Evolutionary conservation across 2,113 vertebrate genomes (phyloP), one percentile per base, ranked within the genome.

Genomic region (Ursus arctos): DNA sequence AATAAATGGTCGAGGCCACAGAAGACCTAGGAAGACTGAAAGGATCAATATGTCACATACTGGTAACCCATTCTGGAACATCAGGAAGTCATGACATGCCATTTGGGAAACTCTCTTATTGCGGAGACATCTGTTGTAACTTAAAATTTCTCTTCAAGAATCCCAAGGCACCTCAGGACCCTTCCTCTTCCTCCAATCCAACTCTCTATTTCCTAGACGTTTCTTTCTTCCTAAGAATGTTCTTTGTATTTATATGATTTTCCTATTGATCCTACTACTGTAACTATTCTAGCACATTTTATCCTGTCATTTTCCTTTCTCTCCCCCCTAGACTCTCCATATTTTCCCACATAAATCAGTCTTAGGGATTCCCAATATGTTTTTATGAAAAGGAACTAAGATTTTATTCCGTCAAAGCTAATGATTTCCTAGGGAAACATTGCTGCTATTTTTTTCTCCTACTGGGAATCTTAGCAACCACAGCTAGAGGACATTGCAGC

Each of bases 131-230:
- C 36, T 93, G 19, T 76, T 84, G 40, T n/a, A 87, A 40, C 10
- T 94, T 84, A 84, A 89, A 47, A 71, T 97, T 95, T 97, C 51
- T 92, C 18, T 95, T 96, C 16, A 81, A 83, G 61, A 96, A 95
- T 59, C 36, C 33, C n/a, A 81, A 55, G 31, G 43, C 28, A 40
- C 15, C 59, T 88, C 12, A 67, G 43, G 28, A 63, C 47, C 6
- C 47, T 94, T 94, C 57, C 12, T 94, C 16, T 77, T 96, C 59
- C 28, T 21, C 65, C 28, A 55, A 9, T 77, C 26, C 43, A 63
- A 57, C 43, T 92, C 15, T 59, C 15, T 59, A 28, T 86, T 95
- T 95, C 36, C 81, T 89, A 77, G 83, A 71, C 18, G 40, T 80
- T 90, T 79, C 28, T 76, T 63, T 96, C 31, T 93, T 88, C 31